These are phyloP conservation scores for Barbus barbus DNA, from an alignment of 2,113 vertebrate genomes.

Conservation along the genomic window DNA sequence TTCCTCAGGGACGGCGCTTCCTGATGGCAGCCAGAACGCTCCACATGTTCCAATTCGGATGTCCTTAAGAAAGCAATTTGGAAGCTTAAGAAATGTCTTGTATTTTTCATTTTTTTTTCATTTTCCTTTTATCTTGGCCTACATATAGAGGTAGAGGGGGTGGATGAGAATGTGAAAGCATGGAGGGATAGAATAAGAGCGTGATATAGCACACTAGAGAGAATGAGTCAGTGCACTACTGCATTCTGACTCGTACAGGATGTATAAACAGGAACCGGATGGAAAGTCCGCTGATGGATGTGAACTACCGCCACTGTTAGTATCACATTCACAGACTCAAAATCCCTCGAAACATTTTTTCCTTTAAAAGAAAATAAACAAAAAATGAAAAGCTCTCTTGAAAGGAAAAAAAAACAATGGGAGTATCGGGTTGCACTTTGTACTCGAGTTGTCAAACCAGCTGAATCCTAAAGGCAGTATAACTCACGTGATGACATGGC, in stretches of 20 bases:
- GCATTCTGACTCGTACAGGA: neutral
- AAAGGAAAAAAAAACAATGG: constrained; percentile 9
- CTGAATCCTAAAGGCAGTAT: constrained; percentile 9
- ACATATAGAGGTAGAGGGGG: constrained; percentile 34
- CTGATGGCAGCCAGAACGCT: constrained; percentile 44
- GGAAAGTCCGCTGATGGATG: constrained; percentile 37
- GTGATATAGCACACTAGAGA: neutral
- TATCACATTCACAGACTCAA: constrained; percentile 17
- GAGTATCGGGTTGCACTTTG: constrained; percentile 30
- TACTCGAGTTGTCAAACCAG: constrained; percentile 24
- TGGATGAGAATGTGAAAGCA: constrained; percentile 1
- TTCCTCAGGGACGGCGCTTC: constrained; percentile 55
- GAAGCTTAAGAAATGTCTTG: constrained; percentile 42
- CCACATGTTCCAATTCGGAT: constrained; percentile 38
- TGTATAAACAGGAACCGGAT: constrained; percentile 42
- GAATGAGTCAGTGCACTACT: neutral
- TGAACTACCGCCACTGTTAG: constrained; percentile 23
- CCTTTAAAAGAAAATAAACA: neutral
- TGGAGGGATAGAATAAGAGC: constrained; percentile 25
- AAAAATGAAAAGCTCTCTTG: constrained; percentile 9
- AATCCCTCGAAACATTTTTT: neutral
- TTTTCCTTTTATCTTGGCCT: constrained; percentile 49
- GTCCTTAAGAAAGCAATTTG: constrained; percentile 18
- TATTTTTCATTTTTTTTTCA: neutral
- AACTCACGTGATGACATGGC: constrained; percentile 25